Conservation (phyloP, 1,140 invertebrate genomes). For the Planococcus citri region DNA sequence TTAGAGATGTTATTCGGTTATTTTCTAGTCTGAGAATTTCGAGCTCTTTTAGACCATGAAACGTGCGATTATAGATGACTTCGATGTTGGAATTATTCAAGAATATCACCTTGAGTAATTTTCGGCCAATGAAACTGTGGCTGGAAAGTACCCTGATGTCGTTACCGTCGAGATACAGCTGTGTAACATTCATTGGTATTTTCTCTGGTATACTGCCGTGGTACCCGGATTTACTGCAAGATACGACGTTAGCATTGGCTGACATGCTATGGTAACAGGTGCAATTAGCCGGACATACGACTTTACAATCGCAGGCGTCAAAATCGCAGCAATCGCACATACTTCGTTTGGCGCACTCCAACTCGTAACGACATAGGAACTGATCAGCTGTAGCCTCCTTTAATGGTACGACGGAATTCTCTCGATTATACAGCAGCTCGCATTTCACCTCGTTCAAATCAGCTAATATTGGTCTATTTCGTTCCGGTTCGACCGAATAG, state of each 20-base stretch:
- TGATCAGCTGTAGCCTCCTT: conserved; percentile 72
- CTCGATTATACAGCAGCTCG: conserved; percentile 70
- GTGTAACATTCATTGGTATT: conserved; percentile 86
- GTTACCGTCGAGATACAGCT: conserved; percentile 80
- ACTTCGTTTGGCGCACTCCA: conserved; percentile 63
- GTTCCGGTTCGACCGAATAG: conserved; percentile 59
- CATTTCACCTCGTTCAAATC: conserved; percentile 80
- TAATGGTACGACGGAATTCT: conserved; percentile 61
- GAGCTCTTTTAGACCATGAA: conserved; percentile 71
- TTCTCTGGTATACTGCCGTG: conserved; percentile 56
- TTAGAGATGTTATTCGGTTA: conserved; percentile 58
- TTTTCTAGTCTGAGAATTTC: conserved; percentile 68
- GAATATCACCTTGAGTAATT: conserved; percentile 66
- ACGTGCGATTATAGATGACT: conserved; percentile 74
- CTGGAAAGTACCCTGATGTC: conserved; percentile 59
- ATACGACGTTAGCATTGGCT: conserved; percentile 83
- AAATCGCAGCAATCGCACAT: conserved; percentile 88
- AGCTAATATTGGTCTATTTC: conserved; percentile 73
- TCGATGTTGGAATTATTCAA: conserved; percentile 77
- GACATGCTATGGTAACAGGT: conserved; percentile 85
- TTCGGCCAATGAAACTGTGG: conserved; percentile 82
- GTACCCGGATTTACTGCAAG: conserved; percentile 66
- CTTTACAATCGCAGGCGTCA: conserved; percentile 87
- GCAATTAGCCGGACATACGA: conserved; percentile 83
- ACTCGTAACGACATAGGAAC: conserved; percentile 81